A percentile compares a stretch with the other conserved stretches of the same genome.
phyloP scores from a whole-genome alignment of 2,888 invertebrate species.

The Epinotia ramella region DNA sequence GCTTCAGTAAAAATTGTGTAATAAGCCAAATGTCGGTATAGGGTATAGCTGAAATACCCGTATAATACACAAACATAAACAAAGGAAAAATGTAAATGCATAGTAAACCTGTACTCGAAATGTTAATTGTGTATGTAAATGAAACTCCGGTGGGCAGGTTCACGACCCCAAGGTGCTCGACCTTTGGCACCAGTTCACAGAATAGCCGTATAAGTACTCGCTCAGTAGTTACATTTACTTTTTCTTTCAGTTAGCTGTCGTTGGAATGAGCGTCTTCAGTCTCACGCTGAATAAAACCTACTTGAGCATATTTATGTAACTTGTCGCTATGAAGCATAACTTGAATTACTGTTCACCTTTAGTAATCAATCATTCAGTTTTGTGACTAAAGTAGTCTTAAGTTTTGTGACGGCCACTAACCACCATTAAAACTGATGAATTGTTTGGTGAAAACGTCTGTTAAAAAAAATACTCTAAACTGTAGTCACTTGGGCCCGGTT shows the following conservation, averaged over 20 bases:
- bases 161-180: conserved; percentile 58
- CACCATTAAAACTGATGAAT: neutral
- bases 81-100: neutral
- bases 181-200: conserved; percentile 49
- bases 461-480: neutral
- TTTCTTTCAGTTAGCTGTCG: neutral
- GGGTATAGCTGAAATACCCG: too few relatives aligned
- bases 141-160: conserved; percentile 51
- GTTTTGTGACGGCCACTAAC: neutral
- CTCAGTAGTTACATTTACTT: conserved; percentile 8
- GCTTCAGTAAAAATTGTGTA: too few relatives aligned
- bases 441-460: neutral
- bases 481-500: too few relatives aligned
- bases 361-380: neutral
- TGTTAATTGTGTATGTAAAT: conserved; percentile 71
- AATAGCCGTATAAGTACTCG: conserved; percentile 17
- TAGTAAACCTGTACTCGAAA: conserved; percentile 21
- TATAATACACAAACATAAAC: too few relatives aligned
- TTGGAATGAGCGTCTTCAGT: neutral
- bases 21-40: too few relatives aligned
- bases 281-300: neutral
- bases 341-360: neutral
- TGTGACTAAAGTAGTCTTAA: neutral
- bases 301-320: neutral
- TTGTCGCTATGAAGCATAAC: neutral